Evolutionary conservation across 2,888 invertebrate species (phyloP).

Genomic region (Prosapia bicincta): DNA sequence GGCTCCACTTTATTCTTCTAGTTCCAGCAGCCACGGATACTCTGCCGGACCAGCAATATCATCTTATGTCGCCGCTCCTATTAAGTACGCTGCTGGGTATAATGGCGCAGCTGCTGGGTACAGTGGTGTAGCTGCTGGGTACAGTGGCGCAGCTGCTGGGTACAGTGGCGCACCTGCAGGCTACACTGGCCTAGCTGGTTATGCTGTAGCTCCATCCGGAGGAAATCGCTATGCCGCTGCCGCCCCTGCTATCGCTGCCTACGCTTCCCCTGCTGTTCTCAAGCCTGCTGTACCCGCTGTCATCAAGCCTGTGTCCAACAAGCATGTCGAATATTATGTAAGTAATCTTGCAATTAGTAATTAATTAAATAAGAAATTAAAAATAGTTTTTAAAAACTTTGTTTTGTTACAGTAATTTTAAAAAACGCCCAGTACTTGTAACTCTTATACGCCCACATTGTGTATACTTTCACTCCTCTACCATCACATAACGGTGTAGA

Average conservation of each 20-base stretch:
- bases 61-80: conserved; percentile 42
- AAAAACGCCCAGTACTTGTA: too few species aligned
- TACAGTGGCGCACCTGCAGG: conserved; percentile 30
- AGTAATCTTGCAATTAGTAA: conserved; percentile 33
- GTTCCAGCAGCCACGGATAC: conserved; percentile 40
- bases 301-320: conserved; percentile 35
- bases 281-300: conserved; percentile 32
- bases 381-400: too few species aligned
- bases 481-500: too few species aligned
- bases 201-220: conserved; percentile 40
- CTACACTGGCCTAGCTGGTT: conserved; percentile 40
- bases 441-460: too few species aligned
- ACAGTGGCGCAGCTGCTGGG: conserved; percentile 41
- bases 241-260: conserved; percentile 42
- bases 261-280: conserved; percentile 40
- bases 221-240: conserved; percentile 40
- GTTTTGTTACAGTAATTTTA: too few species aligned
- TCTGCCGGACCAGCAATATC: conserved; percentile 40
- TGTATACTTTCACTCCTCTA: too few species aligned
- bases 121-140: conserved; percentile 43
- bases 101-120: conserved; percentile 44
- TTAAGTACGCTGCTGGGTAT: conserved; percentile 39
- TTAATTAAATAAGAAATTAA: too few species aligned
- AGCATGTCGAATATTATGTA: conserved; percentile 38
- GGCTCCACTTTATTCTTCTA: conserved; percentile 40